These are phyloP conservation scores for Murina feae DNA, from an alignment of 2,113 vertebrate genomes.

Conservation along the genomic window DNA sequence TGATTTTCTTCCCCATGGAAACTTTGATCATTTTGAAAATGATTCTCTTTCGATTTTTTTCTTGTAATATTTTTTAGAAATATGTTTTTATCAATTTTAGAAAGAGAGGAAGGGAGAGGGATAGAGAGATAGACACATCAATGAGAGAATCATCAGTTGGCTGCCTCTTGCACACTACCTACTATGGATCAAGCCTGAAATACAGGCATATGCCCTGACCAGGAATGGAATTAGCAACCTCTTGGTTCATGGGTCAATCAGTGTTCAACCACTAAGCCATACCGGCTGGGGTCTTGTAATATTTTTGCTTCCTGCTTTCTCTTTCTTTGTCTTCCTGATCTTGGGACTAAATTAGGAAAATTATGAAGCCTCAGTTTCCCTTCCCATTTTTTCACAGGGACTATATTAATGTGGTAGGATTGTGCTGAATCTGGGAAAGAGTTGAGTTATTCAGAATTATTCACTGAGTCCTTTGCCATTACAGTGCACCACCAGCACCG, in stretches of 20 bases:
- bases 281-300: background rate
- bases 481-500: constrained; percentile 95
- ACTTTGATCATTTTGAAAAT: background rate
- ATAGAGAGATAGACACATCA: too few species aligned
- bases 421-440: background rate
- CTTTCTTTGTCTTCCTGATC: background rate
- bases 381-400: background rate
- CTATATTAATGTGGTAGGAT: background rate
- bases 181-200: too few species aligned
- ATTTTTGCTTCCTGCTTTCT: background rate
- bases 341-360: background rate
- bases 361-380: background rate
- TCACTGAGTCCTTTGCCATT: constrained; percentile 1
- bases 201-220: too few species aligned
- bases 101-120: too few species aligned
- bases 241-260: too few species aligned
- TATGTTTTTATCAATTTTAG: too few species aligned
- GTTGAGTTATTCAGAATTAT: background rate
- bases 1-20: background rate
- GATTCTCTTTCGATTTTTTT: background rate
- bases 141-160: too few species aligned
- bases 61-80: background rate
- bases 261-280: too few species aligned
- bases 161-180: too few species aligned
- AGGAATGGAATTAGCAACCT: too few species aligned